Percentiles rank a stretch among this genome's conserved stretches.
Conservation (phyloP, 2,113 vertebrate genomes). For the Hippocampus barbouri region DNA sequence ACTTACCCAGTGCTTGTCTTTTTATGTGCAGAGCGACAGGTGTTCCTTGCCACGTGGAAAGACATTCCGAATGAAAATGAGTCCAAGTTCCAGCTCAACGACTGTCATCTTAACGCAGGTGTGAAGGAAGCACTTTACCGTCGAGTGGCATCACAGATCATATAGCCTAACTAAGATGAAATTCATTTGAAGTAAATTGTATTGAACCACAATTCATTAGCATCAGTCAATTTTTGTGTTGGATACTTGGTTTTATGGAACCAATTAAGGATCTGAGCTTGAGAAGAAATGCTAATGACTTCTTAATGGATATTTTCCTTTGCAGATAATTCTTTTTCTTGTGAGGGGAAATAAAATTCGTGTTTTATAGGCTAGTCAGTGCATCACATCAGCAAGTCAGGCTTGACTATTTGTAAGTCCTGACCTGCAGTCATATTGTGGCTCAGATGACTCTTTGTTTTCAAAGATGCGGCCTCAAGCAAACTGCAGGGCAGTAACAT, state of each 20-base stretch:
- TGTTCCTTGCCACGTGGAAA: constrained; percentile 97
- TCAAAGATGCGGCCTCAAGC: constrained; percentile 77
- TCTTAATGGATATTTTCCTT: constrained; percentile 48
- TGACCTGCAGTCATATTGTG: neutral
- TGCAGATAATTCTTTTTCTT: constrained; percentile 41
- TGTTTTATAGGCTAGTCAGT: constrained; percentile 31
- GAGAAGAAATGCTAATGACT: constrained; percentile 47
- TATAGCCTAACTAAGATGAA: constrained; percentile 2
- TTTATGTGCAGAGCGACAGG: constrained; percentile 82
- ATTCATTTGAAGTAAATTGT: constrained; percentile 32
- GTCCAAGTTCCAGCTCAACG: constrained; percentile 93
- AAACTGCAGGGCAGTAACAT: constrained; percentile 92
- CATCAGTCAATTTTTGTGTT: constrained; percentile 39
- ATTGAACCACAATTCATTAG: constrained; percentile 44
- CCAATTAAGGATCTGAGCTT: constrained; percentile 31
- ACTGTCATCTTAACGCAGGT: constrained; percentile 90
- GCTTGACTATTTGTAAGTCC: constrained; percentile 20
- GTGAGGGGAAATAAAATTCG: constrained; percentile 30
- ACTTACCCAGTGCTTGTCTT: constrained; percentile 27
- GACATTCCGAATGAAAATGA: constrained; percentile 96
- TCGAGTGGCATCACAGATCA: neutral
- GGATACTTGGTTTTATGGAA: constrained; percentile 44
- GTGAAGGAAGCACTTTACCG: constrained; percentile 34
- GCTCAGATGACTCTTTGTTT: neutral
- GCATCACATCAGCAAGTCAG: constrained; percentile 16